phyloP scores from a whole-genome alignment of 1,140 invertebrate species.

The Meloidogyne chitwoodi region DNA sequence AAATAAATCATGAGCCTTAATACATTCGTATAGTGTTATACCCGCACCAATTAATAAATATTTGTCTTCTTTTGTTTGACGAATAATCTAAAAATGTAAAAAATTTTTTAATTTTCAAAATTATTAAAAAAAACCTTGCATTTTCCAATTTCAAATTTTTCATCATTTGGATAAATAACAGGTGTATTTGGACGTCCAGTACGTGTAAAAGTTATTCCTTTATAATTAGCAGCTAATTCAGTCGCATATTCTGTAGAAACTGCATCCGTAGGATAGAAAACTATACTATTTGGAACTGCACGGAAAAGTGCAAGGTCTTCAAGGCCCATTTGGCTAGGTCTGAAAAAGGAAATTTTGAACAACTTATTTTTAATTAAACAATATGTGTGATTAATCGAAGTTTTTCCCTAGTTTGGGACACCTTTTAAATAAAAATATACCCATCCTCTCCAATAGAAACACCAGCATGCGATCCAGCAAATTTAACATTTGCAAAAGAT shows the following conservation, averaged over 20 bases:
- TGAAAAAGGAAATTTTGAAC: no score
- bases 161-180: conserved; percentile 81
- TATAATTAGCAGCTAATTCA: conserved; percentile 89
- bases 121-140: conserved; percentile 63
- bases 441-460: conserved; percentile 71
- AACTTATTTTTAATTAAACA: no score
- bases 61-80: conserved; percentile 70
- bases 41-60: conserved; percentile 84
- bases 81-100: conserved; percentile 66
- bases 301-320: conserved; percentile 96
- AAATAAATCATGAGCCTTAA: conserved; percentile 77
- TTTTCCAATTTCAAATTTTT: conserved; percentile 72
- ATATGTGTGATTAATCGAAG: no score
- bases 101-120: not conserved
- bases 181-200: conserved; percentile 84
- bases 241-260: conserved; percentile 86
- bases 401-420: no score
- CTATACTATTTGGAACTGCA: conserved; percentile 79
- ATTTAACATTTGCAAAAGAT: conserved; percentile 94
- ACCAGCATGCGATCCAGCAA: conserved; percentile 88
- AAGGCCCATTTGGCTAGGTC: conserved; percentile 98
- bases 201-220: conserved; percentile 90
- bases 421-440: no score
- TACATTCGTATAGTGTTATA: conserved; percentile 83
- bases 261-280: conserved; percentile 95